Percentiles rank a stretch among this genome's conserved stretches.
These are phyloP conservation scores for Entomobrya proxima DNA, from an alignment of 2,888 invertebrate species.

Conservation along the genomic window DNA sequence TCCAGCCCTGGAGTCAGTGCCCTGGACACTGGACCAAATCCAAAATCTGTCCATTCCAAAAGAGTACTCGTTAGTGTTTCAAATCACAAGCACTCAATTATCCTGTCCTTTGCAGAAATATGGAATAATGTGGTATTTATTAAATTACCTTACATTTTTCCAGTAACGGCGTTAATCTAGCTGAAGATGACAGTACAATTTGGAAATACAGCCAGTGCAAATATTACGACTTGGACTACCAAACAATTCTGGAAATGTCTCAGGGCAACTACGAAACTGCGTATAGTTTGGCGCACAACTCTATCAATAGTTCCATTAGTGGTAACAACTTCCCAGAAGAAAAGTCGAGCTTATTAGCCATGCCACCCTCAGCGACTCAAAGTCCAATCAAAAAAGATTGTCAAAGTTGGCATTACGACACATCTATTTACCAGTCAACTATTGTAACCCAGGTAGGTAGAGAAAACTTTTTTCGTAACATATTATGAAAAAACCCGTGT, in stretches of 20 bases:
- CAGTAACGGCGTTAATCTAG: neutral
- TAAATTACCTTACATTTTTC: too few relatives aligned
- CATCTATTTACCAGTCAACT: conserved; percentile 39
- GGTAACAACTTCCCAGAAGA: neutral
- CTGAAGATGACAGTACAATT: neutral
- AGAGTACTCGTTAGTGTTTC: conserved; percentile 12
- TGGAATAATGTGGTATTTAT: too few relatives aligned
- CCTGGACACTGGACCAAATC: conserved; percentile 71
- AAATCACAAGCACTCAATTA: neutral
- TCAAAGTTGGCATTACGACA: conserved; percentile 51
- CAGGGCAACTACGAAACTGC: conserved; percentile 5
- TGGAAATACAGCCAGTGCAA: conserved; percentile 66
- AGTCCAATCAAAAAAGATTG: neutral
- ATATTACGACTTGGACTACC: conserved; percentile 69
- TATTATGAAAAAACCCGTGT: neutral
- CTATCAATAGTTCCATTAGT: neutral
- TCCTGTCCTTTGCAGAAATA: neutral
- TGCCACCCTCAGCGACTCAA: neutral
- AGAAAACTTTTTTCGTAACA: neutral
- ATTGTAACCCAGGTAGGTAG: conserved; percentile 51
- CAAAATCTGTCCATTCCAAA: conserved; percentile 72
- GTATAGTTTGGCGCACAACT: neutral
- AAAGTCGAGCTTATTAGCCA: neutral
- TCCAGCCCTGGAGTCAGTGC: conserved; percentile 4
- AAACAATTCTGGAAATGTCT: conserved; percentile 3